phyloP scores from a whole-genome alignment of 2,888 invertebrate genomes.

The Bhutanitis thaidina region DNA sequence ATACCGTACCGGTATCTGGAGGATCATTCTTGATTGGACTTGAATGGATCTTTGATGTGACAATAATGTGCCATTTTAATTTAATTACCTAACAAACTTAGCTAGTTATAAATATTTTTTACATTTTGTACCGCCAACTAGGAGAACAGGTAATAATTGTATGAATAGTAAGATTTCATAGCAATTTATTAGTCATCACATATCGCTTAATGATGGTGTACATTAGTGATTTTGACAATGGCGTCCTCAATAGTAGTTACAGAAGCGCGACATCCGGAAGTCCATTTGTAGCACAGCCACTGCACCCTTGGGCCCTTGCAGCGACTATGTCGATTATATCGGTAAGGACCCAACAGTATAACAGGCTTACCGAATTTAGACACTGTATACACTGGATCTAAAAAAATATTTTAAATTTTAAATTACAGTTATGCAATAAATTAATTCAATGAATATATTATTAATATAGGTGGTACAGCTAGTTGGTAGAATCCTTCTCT shows the following conservation, averaged over 20 bases:
- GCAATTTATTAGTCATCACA: background rate
- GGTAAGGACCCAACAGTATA: constrained; percentile 34
- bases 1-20: too few species aligned
- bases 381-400: constrained; percentile 19
- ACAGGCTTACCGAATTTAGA: constrained; percentile 40
- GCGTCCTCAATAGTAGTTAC: constrained; percentile 27
- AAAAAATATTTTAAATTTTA: background rate
- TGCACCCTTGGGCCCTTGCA: constrained; percentile 34
- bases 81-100: too few species aligned
- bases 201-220: constrained; percentile 27
- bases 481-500: too few species aligned
- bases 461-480: too few species aligned
- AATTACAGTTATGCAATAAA: too few species aligned
- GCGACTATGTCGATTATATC: constrained; percentile 41
- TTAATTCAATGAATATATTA: too few species aligned
- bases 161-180: background rate
- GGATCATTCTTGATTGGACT: too few species aligned
- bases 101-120: too few species aligned
- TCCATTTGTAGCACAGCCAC: constrained; percentile 44
- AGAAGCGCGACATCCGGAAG: constrained; percentile 31
- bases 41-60: too few species aligned
- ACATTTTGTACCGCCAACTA: too few species aligned
- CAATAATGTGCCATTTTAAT: too few species aligned
- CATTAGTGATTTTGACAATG: constrained; percentile 22
- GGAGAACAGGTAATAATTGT: background rate